Percentiles rank a stretch among this genome's conserved stretches.
These are phyloP conservation scores for Philopedon plagiatum DNA, from an alignment of 2,888 invertebrate species.

Conservation along the genomic window DNA sequence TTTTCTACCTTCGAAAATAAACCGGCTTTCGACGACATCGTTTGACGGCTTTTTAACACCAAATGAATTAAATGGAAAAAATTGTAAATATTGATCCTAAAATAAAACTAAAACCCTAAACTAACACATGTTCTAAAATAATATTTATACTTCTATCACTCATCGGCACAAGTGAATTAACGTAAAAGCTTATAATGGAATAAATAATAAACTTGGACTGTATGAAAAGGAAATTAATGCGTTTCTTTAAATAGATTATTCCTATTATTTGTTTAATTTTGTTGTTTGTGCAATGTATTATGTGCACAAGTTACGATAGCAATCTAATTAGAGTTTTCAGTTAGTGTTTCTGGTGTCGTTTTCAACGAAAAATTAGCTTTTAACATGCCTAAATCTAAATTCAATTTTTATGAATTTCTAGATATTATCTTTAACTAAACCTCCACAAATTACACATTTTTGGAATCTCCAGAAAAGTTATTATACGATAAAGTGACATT, in stretches of 20 bases:
- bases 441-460: no score
- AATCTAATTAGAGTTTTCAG: no score
- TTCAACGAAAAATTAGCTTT: no score
- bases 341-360: no score
- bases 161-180: slow-evolving; percentile 47
- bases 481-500: no score
- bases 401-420: no score
- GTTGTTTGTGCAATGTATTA: no score
- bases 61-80: slow-evolving; percentile 32
- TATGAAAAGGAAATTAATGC: slow-evolving; percentile 7
- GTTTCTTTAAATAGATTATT: slow-evolving; percentile 9
- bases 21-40: slow-evolving; percentile 24
- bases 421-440: no score
- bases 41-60: slow-evolving; percentile 24
- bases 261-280: not conserved
- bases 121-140: slow-evolving; percentile 50
- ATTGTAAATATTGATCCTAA: slow-evolving; percentile 44
- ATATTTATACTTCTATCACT: slow-evolving; percentile 50
- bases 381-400: no score
- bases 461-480: no score
- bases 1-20: slow-evolving; percentile 30
- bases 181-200: slow-evolving; percentile 47
- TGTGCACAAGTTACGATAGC: no score
- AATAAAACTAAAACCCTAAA: slow-evolving; percentile 40
- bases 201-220: slow-evolving; percentile 31